Base-by-base conservation (phyloP, 1,140 invertebrate genomes). In the Calephelis virginiensis region DNA sequence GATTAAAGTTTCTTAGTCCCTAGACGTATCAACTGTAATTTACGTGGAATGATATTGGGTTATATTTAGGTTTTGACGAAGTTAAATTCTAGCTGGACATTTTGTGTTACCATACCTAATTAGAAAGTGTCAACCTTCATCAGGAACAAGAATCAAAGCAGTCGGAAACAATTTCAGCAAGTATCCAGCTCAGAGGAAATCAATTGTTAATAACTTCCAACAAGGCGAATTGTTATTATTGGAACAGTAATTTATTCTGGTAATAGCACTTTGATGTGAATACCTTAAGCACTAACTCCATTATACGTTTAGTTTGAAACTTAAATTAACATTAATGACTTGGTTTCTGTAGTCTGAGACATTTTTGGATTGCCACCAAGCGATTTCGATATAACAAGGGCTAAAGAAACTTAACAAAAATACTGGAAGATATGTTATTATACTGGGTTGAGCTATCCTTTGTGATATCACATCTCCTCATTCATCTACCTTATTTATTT, bases 51-150 rank as follows among this genome's bases (percentile, higher is more conserved):
- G 8, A 43, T 43, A 5, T 43, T 43, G 40, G 40, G 50, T 5
- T 37, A 28, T 28, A 56, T 56, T 56, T 56, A 9, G 10, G 50
- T 28, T 28, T 56, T 37, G 50, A 11, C 28, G 10, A 56, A 56
- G 50, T 56, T 37, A 1, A 28, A 37, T 28, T 37, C 50, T 17
- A 37, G 17, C 50, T 17, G 50, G 50, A 56, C 50, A 28, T 56
- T 56, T 56, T 56, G 14, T 56, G 50, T 9, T 28, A 11, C 8
- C 28, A 14, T 56, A 37, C 17, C 50, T 56, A 56, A 56, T 56
- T 56, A 56, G 10, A 28, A 56, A 56, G 50, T 53, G 49, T 53
- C 49, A 53, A 53, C 49, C 49, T 53, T 53, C 8, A 53, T 53
- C 49, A 53, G n/a, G 14, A 49, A n/a, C 48, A 49, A 49, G 48